phyloP scores from a whole-genome alignment of 1,140 invertebrate genomes.

The Euwallacea similis region DNA sequence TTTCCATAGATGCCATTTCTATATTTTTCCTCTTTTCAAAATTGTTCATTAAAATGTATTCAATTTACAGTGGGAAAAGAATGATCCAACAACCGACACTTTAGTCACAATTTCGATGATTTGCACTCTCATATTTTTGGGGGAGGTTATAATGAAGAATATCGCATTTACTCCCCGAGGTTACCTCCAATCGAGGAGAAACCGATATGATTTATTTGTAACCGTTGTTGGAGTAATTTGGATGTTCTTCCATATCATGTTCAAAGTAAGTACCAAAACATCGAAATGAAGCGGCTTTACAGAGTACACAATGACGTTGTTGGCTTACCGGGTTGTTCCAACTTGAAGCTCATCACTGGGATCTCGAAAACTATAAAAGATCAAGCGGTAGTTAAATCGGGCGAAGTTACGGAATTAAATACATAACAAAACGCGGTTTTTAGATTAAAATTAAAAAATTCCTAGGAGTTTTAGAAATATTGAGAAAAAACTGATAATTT shows the following conservation, averaged over 20 bases:
- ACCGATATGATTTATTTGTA: constrained; percentile 97
- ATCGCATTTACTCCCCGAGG: constrained; percentile 97
- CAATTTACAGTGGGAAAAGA: constrained; percentile 76
- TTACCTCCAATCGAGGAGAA: constrained; percentile 97
- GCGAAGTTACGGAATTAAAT: too few species aligned
- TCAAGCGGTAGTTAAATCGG: too few species aligned
- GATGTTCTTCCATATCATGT: constrained; percentile 91
- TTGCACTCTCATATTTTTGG: constrained; percentile 82
- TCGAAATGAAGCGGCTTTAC: background rate
- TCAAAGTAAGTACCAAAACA: constrained; percentile 62
- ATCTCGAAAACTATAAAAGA: too few species aligned
- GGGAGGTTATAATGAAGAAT: constrained; percentile 97
- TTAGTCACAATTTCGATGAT: constrained; percentile 86
- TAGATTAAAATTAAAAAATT: too few species aligned
- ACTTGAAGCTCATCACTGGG: too few species aligned
- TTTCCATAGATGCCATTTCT: background rate
- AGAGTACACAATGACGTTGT: background rate
- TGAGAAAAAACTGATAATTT: too few species aligned
- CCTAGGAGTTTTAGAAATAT: too few species aligned
- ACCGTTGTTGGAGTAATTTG: constrained; percentile 95
- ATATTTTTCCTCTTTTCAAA: background rate
- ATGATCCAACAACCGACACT: constrained; percentile 74
- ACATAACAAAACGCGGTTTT: too few species aligned
- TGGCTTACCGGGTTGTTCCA: too few species aligned
- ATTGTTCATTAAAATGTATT: background rate